Base-by-base conservation (phyloP, 2,888 invertebrate genomes). In the Ernsta delagoae region DNA sequence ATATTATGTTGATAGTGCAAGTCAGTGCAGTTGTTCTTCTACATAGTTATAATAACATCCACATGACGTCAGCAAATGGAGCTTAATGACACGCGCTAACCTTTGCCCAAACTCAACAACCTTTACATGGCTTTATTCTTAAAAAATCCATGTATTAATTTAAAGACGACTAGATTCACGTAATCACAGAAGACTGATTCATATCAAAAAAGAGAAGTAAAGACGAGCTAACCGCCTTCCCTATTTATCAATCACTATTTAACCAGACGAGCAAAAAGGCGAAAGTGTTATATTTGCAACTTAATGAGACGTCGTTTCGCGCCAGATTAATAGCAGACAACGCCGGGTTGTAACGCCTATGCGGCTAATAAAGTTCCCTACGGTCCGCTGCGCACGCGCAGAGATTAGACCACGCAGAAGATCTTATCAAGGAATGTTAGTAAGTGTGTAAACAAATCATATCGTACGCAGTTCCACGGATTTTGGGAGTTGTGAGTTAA, bases 351-450 rank as follows among this genome's bases (percentile, higher is more conserved):
- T 81, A 79, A 84, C 79, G 86, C 45, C 59, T 86, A 83, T 80
- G 81, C 80, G 83, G 81, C 78, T 85, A 86, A 88, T 88, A 89
- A 89, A 88, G 87, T 85, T 85, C 84, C 85, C 12, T 59, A 31
- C 68, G 84, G 81, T 83, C 85, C 84, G 85, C 81, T 86, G 79
- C 90, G 90, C 88, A 83, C 81, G 78, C 81, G 83, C 86, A 81
- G 70, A 87, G 87, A 88, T 72, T 79, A 82, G 57, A 59, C 12
- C 72, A 71, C 72, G 78, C 75, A 82, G 70, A 75, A 70, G 83
- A 80, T 70, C 70, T 75, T 75, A 71, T 72, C 73, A 56, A 34
- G 31, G 24, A 53, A 24, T 53, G 50, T 50, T 50, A 50, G 50
- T 50, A 7, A 50, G 8, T 53, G 16, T 50, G 24, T 53, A 53